Conservation (phyloP, 2,888 invertebrate genomes). For the Dusona sp. region DNA sequence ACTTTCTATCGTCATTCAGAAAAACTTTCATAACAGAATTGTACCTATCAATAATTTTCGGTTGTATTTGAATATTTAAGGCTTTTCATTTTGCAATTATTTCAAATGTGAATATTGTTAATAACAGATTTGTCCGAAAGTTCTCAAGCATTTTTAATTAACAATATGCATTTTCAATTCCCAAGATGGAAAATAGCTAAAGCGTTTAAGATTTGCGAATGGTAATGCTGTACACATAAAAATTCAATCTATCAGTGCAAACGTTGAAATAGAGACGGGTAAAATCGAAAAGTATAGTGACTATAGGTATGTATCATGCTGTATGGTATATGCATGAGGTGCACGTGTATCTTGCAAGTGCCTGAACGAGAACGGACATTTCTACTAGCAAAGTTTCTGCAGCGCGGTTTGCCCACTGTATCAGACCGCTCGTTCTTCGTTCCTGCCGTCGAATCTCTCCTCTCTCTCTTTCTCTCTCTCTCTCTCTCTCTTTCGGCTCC, state of each 20-base stretch:
- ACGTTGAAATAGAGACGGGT: constrained; percentile 30
- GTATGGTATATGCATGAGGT: constrained; percentile 19
- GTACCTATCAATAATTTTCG: not conserved
- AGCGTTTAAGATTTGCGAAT: not conserved
- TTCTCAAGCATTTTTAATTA: not conserved
- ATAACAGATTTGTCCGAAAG: not conserved
- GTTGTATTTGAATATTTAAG: not conserved
- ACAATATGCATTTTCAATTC: not conserved
- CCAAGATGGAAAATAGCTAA: not conserved
- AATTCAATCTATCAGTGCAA: constrained; percentile 47
- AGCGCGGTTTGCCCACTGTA: constrained; percentile 47
- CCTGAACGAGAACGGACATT: constrained; percentile 56
- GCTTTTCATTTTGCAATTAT: not conserved
- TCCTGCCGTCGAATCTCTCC: not conserved
- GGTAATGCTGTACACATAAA: not conserved
- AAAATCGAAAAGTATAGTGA: constrained; percentile 35
- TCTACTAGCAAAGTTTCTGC: constrained; percentile 59
- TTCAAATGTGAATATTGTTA: not conserved
- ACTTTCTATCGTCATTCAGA: not conserved
- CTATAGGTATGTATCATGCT: constrained; percentile 13
- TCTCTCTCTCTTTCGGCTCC: not conserved
- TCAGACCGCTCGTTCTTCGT: constrained; percentile 8
- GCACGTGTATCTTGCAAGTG: constrained; percentile 46
- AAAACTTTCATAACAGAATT: not conserved
- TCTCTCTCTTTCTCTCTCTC: not conserved